A percentile compares a stretch with the other conserved stretches of the same genome.
Evolutionary conservation across 2,113 vertebrate species (phyloP).

Genomic region (Trogon surrucura): DNA sequence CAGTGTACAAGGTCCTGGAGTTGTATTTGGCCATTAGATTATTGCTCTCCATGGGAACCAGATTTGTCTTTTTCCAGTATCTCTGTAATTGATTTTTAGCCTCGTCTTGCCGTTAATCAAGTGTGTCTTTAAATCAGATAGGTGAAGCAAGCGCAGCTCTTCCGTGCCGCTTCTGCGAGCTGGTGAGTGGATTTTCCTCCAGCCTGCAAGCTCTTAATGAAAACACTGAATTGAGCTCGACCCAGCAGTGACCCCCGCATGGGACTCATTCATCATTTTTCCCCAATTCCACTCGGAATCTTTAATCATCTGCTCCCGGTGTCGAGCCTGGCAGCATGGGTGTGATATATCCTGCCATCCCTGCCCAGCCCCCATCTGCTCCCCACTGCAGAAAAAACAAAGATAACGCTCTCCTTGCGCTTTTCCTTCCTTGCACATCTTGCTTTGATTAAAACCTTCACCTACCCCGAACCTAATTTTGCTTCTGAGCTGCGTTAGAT

Average conservation of each 20-base stretch:
- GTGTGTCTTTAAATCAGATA: neutral
- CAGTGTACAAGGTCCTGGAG: neutral
- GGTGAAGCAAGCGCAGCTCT: neutral
- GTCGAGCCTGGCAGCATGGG: neutral
- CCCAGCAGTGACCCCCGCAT: neutral
- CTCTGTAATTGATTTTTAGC: neutral
- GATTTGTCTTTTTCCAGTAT: neutral
- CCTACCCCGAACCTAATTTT: neutral
- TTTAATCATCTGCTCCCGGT: neutral
- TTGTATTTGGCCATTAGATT: neutral
- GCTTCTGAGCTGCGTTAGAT: neutral
- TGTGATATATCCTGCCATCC: rapidly evolving
- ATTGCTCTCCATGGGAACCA: neutral
- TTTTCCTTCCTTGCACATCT: neutral
- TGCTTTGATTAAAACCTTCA: neutral
- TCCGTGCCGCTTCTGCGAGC: neutral
- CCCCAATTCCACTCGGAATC: rapidly evolving
- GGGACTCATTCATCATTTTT: neutral
- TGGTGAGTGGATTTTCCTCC: neutral
- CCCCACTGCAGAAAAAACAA: neutral
- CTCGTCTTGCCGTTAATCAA: slow-evolving; percentile 24
- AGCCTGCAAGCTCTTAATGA: neutral
- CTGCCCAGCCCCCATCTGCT: neutral
- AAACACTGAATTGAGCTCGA: neutral
- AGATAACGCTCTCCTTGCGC: neutral